Base-by-base conservation (phyloP, 1,140 invertebrate genomes). In the Lasaia peninsularis region DNA sequence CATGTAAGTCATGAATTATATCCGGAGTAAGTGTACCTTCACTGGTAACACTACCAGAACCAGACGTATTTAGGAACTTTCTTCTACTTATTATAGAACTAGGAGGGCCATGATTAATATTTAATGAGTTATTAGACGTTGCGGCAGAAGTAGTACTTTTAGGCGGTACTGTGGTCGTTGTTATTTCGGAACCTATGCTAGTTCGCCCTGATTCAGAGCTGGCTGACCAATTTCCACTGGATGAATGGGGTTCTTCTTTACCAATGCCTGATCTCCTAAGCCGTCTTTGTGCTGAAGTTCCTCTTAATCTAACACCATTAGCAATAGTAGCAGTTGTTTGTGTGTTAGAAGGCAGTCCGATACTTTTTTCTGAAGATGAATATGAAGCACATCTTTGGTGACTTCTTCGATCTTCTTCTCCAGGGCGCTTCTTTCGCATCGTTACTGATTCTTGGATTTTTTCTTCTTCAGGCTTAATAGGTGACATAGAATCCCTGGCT, bases 141-240 rank as follows among this genome's bases (percentile, higher is more conserved):
- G 90, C 91, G 11, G 90, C 88, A 28, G 91, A 94, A 70, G 93
- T 93, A 7, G 92, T 91, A 54, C 92, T 93, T 83, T 92, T 93
- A 8, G 93, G 92, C 70, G 95, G 94, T 31, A 94, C 93, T 9
- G 92, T 92, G 3, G 92, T 92, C 0, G 91, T 92, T 6, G 94
- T 94, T n/a, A 94, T 94, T 89, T 95, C 94, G 60, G 94, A 95
- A 58, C 94, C 94, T 62, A 95, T 94, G 54, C 94, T 95, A 16
- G 96, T 95, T 58, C 96, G 90, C 34, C 96, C 96, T 64, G 95
- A 97, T 81, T 96, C 95, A 0, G 95, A 97, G 71, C 95, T 96
- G 32, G 95, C 96, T 69, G 95, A 97, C 97, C 97, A 98, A 83
- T 98, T 98, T 44, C 97, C 97, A 60, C 95, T 96, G 37, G 95